Base-by-base conservation (phyloP, 2,797 vertebrate species). In the Danio tinwini region DNA sequence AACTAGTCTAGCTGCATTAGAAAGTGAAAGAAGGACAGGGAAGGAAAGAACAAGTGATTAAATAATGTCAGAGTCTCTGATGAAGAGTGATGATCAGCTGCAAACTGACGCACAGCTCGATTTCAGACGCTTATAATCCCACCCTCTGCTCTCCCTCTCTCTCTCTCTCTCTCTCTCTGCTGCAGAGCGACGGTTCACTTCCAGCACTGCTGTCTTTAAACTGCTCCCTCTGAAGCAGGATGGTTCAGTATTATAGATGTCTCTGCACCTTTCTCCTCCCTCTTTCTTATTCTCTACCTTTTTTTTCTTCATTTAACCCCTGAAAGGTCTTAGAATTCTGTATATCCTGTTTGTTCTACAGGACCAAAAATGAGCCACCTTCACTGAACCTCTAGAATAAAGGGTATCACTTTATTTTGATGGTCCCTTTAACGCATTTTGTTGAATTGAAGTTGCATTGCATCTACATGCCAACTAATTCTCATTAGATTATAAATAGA, bases 181-280 rank as follows among this genome's bases (percentile, higher is more conserved):
- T 74, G 78, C 78, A 63, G 83, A 78, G 83, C 85, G 76, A 79
- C 83, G 86, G 90, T 88, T 87, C 77, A 90, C 83, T 88, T 91
- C 91, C 90, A 93, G 91, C 82, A 90, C 90, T 75, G 79, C 81
- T 75, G 86, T 88, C 80, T 86, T 86, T 86, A 88, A 87, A 91
- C 88, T 90, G 89, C 87, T 92, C 89, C 88, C 78, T 81, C 79
- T 75, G 56, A 84, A 61, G 71, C 82, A 85, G 76, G 52, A 81
- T 52, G 77, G 37, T 84, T 65, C 53, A 76, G 71, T 85, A 81
- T 82, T 76, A 39, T 74, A 55, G 44, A 45, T 74, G 17, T 37
- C 12, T 19, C 68, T 55, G 11, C 65, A 67, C 74, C 52, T 14
- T 45, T 17, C 58, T 19, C 49, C 68, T 76, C 69, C 29, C 70